Evolutionary conservation across 2,888 invertebrate genomes (phyloP).

Genomic region (Ectemnius cavifrons): DNA sequence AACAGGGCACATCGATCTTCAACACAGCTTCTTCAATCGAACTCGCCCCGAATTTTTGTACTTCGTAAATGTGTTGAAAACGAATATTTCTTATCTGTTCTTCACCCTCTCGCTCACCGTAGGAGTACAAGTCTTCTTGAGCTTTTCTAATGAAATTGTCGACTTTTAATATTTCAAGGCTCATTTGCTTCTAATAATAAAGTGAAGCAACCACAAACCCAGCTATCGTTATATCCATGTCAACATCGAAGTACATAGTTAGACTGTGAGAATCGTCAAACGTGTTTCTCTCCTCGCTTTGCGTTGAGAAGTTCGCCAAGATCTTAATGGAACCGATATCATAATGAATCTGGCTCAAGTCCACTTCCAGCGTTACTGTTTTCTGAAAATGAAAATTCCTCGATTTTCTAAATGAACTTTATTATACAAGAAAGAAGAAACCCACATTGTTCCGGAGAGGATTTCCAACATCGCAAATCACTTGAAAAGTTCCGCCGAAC

Average conservation of each 20-base stretch:
- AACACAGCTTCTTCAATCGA: conserved; percentile 73
- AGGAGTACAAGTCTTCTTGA: conserved; percentile 73
- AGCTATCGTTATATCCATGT: conserved; percentile 73
- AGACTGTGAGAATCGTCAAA: conserved; percentile 55
- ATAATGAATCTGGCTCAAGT: conserved; percentile 60
- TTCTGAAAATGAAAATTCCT: conserved; percentile 52
- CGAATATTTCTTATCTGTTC: conserved; percentile 66
- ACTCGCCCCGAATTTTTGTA: conserved; percentile 76
- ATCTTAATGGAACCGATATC: conserved; percentile 62
- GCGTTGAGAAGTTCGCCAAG: conserved; percentile 68
- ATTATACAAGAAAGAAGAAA: neutral
- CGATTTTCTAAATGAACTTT: neutral
- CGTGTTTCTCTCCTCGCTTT: conserved; percentile 70
- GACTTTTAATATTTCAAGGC: neutral
- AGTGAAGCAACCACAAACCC: conserved; percentile 69
- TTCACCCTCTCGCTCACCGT: conserved; percentile 64
- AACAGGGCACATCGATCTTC: conserved; percentile 71
- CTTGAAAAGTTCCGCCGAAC: conserved; percentile 33
- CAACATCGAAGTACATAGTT: conserved; percentile 68
- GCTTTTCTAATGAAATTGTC: conserved; percentile 67
- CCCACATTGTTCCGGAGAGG: conserved; percentile 63
- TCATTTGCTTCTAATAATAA: neutral
- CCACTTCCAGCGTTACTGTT: conserved; percentile 60
- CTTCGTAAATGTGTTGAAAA: conserved; percentile 69
- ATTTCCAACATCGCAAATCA: conserved; percentile 67